A percentile compares a stretch with the other conserved stretches of the same genome.
phyloP scores from a whole-genome alignment of 2,113 vertebrate species.

The Amphiprion ocellaris region DNA sequence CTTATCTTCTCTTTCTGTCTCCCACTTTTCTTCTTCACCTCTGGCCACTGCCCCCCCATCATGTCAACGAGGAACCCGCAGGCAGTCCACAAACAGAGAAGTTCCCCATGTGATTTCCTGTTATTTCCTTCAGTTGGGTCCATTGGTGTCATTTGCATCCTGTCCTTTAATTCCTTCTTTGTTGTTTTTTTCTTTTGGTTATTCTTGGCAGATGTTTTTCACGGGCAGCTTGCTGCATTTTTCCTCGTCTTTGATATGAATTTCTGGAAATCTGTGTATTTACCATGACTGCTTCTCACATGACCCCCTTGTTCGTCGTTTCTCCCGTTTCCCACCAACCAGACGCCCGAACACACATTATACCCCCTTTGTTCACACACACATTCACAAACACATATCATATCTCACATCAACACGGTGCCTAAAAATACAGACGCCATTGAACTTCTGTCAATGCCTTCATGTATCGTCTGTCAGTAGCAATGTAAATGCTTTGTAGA shows the following conservation, averaged over 20 bases:
- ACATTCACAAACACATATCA: slow-evolving; percentile 73
- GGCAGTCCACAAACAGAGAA: slow-evolving; percentile 67
- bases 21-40: slow-evolving; percentile 69
- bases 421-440: slow-evolving; percentile 98
- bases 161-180: slow-evolving; percentile 20
- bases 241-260: slow-evolving; percentile 79
- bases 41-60: slow-evolving; percentile 49
- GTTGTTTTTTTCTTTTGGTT: slow-evolving; percentile 5
- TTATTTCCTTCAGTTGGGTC: slow-evolving; percentile 52
- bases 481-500: slow-evolving; percentile 79
- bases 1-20: slow-evolving; percentile 51
- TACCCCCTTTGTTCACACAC: slow-evolving; percentile 87
- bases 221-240: slow-evolving; percentile 80
- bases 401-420: slow-evolving; percentile 91
- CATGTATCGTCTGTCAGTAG: slow-evolving; percentile 79
- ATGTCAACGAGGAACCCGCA: slow-evolving; percentile 53
- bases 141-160: slow-evolving; percentile 55
- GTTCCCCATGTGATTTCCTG: slow-evolving; percentile 48
- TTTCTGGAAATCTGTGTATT: slow-evolving; percentile 86
- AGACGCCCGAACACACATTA: slow-evolving; percentile 87
- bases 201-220: slow-evolving; percentile 62
- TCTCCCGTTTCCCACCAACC: slow-evolving; percentile 43
- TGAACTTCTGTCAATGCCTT: slow-evolving; percentile 88
- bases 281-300: slow-evolving; percentile 87
- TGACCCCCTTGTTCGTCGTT: slow-evolving; percentile 81